A percentile compares a stretch with the other conserved stretches of the same genome.
phyloP scores from a whole-genome alignment of 1,140 invertebrate species.

The Drosophila sulfurigaster region DNA sequence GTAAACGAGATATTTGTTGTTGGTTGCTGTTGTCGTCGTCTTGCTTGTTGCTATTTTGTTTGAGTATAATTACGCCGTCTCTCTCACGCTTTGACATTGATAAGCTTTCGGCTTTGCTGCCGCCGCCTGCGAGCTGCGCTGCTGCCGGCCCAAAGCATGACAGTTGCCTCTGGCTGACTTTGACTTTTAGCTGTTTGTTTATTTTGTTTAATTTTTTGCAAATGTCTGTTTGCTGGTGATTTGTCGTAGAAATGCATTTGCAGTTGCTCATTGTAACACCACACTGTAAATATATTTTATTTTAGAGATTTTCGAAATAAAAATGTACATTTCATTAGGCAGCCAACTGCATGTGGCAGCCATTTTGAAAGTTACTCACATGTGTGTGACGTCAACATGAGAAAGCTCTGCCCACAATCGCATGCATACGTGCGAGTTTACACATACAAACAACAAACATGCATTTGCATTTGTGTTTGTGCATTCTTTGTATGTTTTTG shows the following conservation, averaged over 20 bases:
- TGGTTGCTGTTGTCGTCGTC: not conserved
- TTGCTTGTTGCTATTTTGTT: constrained; percentile 33
- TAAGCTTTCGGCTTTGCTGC: constrained; percentile 41
- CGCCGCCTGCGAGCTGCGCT: constrained; percentile 24
- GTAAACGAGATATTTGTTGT: constrained; percentile 40
- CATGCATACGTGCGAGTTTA: not conserved
- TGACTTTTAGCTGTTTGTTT: constrained; percentile 48
- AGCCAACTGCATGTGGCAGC: constrained; percentile 27
- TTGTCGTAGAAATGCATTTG: constrained; percentile 34
- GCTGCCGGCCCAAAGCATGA: constrained; percentile 31
- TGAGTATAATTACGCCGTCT: constrained; percentile 50
- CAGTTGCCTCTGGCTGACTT: constrained; percentile 53
- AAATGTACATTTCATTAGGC: constrained; percentile 24
- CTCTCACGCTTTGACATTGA: constrained; percentile 69
- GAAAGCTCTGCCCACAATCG: constrained; percentile 36
- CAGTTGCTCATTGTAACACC: not conserved
- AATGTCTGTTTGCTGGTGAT: constrained; percentile 18
- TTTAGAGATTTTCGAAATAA: constrained; percentile 5
- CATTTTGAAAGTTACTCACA: constrained; percentile 44
- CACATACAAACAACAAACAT: constrained; percentile 1
- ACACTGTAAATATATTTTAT: not conserved
- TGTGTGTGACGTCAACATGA: constrained; percentile 50
- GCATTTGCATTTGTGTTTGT: constrained; percentile 25
- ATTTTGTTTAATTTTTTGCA: constrained; percentile 17
- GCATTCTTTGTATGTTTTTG: constrained; percentile 50